A percentile compares a stretch with the other conserved stretches of the same genome.
Evolutionary conservation across 2,888 invertebrate genomes (phyloP).

Genomic region (Orgyia antiqua): DNA sequence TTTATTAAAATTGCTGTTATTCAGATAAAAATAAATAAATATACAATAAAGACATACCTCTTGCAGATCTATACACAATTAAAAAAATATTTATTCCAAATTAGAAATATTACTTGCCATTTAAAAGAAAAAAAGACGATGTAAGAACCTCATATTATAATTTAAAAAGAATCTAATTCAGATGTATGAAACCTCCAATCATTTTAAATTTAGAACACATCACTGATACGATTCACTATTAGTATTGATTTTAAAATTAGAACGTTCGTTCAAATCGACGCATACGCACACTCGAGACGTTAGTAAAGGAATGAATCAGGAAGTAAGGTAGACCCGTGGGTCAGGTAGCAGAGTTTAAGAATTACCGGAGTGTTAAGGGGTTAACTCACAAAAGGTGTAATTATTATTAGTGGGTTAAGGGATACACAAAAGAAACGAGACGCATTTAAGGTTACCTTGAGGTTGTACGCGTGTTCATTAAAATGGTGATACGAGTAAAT

Average conservation of each 20-base stretch:
- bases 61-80: no score
- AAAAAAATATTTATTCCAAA: no score
- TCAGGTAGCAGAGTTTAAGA: conserved; percentile 74
- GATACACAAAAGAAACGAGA: conserved; percentile 51
- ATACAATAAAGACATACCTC: no score
- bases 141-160: no score
- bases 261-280: conserved; percentile 40
- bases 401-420: conserved; percentile 70
- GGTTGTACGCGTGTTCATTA: conserved; percentile 46
- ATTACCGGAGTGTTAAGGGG: conserved; percentile 70
- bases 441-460: conserved; percentile 55
- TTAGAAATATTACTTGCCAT: no score
- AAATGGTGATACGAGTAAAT: conserved; percentile 25
- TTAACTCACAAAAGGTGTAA: conserved; percentile 69
- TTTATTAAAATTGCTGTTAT: conserved; percentile 23
- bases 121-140: no score
- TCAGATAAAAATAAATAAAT: no score
- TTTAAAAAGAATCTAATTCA: background rate
- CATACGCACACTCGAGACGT: conserved; percentile 65
- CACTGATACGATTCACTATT: conserved; percentile 7
- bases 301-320: conserved; percentile 70
- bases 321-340: conserved; percentile 59
- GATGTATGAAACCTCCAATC: background rate
- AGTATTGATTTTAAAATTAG: conserved; percentile 31
- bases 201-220: conserved; percentile 7